A percentile compares a stretch with the other conserved stretches of the same genome.
phyloP scores from a whole-genome alignment of 2,888 invertebrate genomes.

The Cryptocheilus praepositus region DNA sequence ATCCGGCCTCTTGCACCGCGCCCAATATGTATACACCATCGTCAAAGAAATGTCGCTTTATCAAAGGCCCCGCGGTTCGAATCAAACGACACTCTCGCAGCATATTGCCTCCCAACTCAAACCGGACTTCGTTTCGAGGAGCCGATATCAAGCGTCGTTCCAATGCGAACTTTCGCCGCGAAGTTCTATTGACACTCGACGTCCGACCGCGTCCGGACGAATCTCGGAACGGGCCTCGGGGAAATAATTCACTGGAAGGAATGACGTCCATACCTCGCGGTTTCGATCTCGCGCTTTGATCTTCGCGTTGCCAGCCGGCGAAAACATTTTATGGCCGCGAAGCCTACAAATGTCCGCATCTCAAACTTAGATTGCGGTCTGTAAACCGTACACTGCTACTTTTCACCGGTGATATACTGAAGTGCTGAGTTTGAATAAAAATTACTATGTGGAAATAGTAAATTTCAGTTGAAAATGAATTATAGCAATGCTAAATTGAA shows the following conservation, averaged over 20 bases:
- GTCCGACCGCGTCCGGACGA: constrained; percentile 23
- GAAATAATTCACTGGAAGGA: constrained; percentile 5
- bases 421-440: too few relatives aligned
- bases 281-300: background rate
- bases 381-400: too few relatives aligned
- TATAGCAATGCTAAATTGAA: too few relatives aligned
- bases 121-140: constrained; percentile 13
- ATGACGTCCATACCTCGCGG: background rate
- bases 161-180: constrained; percentile 30
- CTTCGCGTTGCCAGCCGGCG: too few relatives aligned
- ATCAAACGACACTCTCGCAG: constrained; percentile 25
- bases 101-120: constrained; percentile 33
- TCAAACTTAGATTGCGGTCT: too few relatives aligned
- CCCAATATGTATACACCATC: constrained; percentile 15
- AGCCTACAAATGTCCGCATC: too few relatives aligned
- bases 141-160: too few relatives aligned
- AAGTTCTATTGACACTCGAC: constrained; percentile 37
- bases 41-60: constrained; percentile 27
- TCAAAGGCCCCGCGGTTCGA: constrained; percentile 31
- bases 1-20: too few relatives aligned
- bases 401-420: too few relatives aligned
- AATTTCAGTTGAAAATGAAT: too few relatives aligned
- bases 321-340: too few relatives aligned
- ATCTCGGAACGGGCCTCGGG: constrained; percentile 14
- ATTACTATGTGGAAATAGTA: too few relatives aligned